Percentiles rank a stretch among this genome's conserved stretches.
phyloP scores from a whole-genome alignment of 2,797 vertebrate species.

The Catamblyrhynchus diadema region DNA sequence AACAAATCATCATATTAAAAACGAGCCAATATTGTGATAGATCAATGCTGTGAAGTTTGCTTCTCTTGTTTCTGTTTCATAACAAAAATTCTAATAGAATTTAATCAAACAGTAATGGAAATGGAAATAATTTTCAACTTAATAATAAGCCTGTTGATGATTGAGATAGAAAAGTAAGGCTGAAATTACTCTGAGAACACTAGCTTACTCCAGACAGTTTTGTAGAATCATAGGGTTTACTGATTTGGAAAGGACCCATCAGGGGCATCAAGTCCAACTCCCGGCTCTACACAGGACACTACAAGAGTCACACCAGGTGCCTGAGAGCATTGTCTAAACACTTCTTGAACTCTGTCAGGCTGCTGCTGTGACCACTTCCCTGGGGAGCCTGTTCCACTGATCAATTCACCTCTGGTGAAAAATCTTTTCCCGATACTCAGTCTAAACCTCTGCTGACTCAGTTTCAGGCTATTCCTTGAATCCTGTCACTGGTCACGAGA shows the following conservation, averaged over 20 bases:
- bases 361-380: background rate
- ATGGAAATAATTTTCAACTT: background rate
- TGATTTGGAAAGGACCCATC: background rate
- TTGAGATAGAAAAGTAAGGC: background rate
- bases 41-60: background rate
- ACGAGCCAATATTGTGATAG: background rate
- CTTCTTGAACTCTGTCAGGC: background rate
- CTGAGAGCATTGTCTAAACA: background rate
- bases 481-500: background rate
- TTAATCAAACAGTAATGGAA: background rate
- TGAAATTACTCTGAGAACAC: background rate
- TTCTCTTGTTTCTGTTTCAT: background rate
- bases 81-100: background rate
- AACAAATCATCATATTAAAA: background rate
- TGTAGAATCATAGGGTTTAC: background rate
- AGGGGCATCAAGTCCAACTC: background rate
- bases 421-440: background rate
- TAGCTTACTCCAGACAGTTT: background rate
- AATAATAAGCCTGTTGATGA: background rate
- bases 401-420: background rate
- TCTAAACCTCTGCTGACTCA: background rate
- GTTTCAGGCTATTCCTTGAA: background rate
- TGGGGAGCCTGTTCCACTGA: background rate
- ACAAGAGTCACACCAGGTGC: background rate
- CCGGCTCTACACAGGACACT: too few species aligned